Percentiles rank a stretch among this genome's conserved stretches.
Conservation (phyloP, 2,888 invertebrate genomes). For the Sphaeridia pumilis region DNA sequence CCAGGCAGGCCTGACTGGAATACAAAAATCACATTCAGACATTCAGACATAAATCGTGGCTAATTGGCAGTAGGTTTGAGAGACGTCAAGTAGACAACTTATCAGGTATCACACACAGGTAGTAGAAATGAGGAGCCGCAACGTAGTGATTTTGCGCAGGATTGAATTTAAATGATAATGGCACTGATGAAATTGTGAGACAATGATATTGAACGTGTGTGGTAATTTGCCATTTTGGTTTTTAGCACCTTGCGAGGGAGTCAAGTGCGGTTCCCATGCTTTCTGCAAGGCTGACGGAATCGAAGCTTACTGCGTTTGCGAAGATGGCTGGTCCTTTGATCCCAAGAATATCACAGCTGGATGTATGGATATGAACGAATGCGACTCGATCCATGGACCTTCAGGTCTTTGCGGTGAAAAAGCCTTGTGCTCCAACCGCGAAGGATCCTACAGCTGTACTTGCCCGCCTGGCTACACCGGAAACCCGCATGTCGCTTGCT, state of each 20-base stretch:
- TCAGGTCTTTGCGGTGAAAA: conserved; percentile 74
- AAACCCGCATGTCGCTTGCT: conserved; percentile 66
- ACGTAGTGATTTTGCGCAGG: no score
- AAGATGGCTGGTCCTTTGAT: conserved; percentile 86
- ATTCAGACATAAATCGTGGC: no score
- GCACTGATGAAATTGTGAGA: background rate
- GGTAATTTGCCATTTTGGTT: no score
- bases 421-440: conserved; percentile 65
- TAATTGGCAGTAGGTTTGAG: no score
- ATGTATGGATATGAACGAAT: conserved; percentile 80
- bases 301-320: conserved; percentile 83
- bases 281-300: conserved; percentile 77
- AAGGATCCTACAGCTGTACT: conserved; percentile 62
- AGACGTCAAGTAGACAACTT: no score
- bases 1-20: no score
- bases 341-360: conserved; percentile 79
- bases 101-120: no score
- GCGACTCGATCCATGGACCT: conserved; percentile 62
- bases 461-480: conserved; percentile 78
- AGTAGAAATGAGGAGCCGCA: no score
- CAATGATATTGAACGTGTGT: background rate
- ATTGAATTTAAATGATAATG: background rate
- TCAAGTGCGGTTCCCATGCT: conserved; percentile 72
- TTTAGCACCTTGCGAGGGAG: conserved; percentile 76
- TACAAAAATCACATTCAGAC: no score